Base-by-base conservation (phyloP, 2,797 vertebrate genomes). In the Chlorospingus semifuscus region DNA sequence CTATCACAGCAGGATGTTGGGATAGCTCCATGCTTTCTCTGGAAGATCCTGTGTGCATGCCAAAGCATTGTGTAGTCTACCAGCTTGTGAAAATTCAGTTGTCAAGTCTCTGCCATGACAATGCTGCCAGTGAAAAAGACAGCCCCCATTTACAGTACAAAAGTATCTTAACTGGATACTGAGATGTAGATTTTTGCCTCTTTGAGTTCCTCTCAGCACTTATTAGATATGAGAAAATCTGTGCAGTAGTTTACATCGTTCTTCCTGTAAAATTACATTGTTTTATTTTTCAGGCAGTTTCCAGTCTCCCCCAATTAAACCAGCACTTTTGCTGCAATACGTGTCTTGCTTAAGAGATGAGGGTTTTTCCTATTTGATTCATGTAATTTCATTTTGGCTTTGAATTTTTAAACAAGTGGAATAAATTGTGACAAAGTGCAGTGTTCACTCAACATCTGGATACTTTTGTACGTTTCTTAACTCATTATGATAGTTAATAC, bases 381-480 rank as follows among this genome's bases (percentile, higher is more conserved):
- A 70, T 56, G 41, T 60, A 24, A 69, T 88, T 92, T 87, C 6
- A 42, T 83, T 94, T 90, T 15, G 4, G 59, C 53, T 66, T 70
- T 1, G 1, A 69, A 79, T 87, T 93, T 91, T 93, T 87, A 76
- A 94, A 52, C 30, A 49, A 79, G 47, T n/a, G 29, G 49, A 91
- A 87, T 83, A 74, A 93, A 70, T 88, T 79, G 29, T 77, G 70
- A 53, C 46, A 76, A 59, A 81, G 36, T 11, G 1, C 27, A 76
- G 34, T 81, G 59, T 91, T 91, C 65, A n/a, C 23, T 75, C 81
- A 94, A 84, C 92, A 79, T 93, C 90, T 94, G 85, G 66, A 69
- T 66, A 55, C 56, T 92, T 95, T 87, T 89, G 39, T 92, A 46
- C 11, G n/a, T 94, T 92, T 93, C 56, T 79, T 39, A 78, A 56